phyloP scores from a whole-genome alignment of 2,888 invertebrate genomes.

The Adelphocoris suturalis region DNA sequence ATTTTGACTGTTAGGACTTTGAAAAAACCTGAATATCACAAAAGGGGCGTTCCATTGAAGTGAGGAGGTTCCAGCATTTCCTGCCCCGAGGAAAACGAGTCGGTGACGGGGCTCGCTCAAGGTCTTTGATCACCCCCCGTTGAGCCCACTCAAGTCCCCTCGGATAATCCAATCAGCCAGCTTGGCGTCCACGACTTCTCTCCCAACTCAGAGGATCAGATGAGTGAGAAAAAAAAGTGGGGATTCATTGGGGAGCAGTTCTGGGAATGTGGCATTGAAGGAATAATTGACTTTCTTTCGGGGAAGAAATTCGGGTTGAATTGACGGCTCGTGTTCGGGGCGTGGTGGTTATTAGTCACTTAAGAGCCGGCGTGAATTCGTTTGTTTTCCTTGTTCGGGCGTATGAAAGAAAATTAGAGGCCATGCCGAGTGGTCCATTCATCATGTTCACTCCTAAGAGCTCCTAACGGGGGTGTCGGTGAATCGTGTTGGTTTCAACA shows the following conservation, averaged over 20 bases:
- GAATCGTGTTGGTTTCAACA: no score
- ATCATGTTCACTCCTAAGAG: no score
- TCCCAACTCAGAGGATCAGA: constrained; percentile 19
- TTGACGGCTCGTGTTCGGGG: constrained; percentile 12
- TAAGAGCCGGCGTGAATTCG: neutral
- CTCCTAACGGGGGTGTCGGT: no score
- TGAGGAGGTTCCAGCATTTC: neutral
- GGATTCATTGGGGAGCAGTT: constrained; percentile 20
- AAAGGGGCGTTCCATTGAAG: neutral
- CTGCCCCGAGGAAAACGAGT: constrained; percentile 19
- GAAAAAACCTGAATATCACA: no score
- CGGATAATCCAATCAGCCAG: constrained; percentile 69
- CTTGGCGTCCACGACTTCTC: constrained; percentile 53
- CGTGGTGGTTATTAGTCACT: neutral
- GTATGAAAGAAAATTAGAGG: neutral
- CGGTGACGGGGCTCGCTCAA: constrained; percentile 48
- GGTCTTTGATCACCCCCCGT: constrained; percentile 65
- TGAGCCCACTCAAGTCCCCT: constrained; percentile 59
- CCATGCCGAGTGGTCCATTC: neutral
- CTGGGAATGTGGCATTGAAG: constrained; percentile 25
- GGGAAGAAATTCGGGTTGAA: neutral
- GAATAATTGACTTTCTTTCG: constrained; percentile 31
- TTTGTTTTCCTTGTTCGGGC: neutral
- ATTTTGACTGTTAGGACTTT: no score
- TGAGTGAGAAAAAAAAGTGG: neutral